phyloP scores from a whole-genome alignment of 2,797 vertebrate genomes.

The Bradypodion pumilum region DNA sequence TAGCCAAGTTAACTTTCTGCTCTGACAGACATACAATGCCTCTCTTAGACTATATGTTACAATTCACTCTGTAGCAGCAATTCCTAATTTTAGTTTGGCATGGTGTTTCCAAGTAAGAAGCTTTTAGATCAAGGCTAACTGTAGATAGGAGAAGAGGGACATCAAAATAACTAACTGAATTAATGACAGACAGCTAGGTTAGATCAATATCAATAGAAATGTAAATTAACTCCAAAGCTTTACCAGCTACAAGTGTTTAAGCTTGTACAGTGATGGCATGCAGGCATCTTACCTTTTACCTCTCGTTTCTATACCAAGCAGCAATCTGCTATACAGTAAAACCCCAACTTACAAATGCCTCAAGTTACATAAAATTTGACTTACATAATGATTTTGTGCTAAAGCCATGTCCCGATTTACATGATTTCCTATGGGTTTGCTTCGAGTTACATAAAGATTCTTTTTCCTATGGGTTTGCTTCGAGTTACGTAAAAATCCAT shows the following conservation, averaged over 20 bases:
- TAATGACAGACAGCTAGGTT: constrained; percentile 14
- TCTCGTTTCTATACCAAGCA: neutral
- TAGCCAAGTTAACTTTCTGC: constrained; percentile 50
- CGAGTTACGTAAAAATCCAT: too few relatives aligned
- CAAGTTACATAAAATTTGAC: too few relatives aligned
- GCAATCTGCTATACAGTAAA: neutral
- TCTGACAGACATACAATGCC: constrained; percentile 52
- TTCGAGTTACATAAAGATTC: too few relatives aligned
- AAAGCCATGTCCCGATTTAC: too few relatives aligned
- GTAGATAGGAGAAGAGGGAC: neutral
- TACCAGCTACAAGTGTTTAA: neutral
- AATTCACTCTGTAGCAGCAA: neutral
- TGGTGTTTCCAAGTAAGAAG: constrained; percentile 32
- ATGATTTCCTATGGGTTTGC: too few relatives aligned
- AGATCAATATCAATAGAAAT: constrained; percentile 55
- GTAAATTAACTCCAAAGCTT: constrained; percentile 35
- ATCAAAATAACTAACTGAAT: constrained; percentile 31
- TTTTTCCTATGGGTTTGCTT: too few relatives aligned
- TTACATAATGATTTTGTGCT: too few relatives aligned
- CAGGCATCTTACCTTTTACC: constrained; percentile 7
- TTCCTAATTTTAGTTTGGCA: constrained; percentile 38
- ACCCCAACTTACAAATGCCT: too few relatives aligned
- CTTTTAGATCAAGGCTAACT: constrained; percentile 39
- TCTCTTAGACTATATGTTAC: constrained; percentile 46
- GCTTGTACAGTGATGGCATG: neutral